Evolutionary conservation across 2,888 invertebrate genomes (phyloP).

Genomic region (Eupithecia subfuscata): DNA sequence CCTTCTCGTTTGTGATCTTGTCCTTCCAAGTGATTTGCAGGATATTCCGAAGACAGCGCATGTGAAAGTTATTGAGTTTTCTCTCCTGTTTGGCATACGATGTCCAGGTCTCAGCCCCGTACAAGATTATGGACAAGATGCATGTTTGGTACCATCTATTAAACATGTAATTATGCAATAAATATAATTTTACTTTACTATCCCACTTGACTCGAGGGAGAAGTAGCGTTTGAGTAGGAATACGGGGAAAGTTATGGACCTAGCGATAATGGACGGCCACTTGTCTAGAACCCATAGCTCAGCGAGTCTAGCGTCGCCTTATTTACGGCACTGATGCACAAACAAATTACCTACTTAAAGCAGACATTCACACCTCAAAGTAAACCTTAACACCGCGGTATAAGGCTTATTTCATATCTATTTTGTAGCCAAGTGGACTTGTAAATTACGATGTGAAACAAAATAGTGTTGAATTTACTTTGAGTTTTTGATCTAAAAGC

Average conservation of each 20-base stretch:
- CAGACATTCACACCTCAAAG: constrained; percentile 5
- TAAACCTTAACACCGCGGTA: constrained; percentile 1
- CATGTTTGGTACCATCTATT: too few species aligned
- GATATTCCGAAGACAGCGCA: too few species aligned
- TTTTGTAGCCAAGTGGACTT: background rate
- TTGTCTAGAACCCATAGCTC: constrained; percentile 4
- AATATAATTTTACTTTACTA: too few species aligned
- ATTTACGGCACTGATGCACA: constrained; percentile 55
- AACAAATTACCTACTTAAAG: constrained; percentile 52
- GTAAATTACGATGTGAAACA: constrained; percentile 8
- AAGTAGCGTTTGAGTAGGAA: too few species aligned
- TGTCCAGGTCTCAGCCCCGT: too few species aligned
- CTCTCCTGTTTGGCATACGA: too few species aligned
- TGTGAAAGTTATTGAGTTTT: too few species aligned
- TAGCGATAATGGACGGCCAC: background rate
- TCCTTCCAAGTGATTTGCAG: too few species aligned
- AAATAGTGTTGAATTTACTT: constrained; percentile 5
- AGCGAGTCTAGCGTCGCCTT: constrained; percentile 43
- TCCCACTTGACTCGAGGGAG: too few species aligned
- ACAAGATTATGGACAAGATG: too few species aligned
- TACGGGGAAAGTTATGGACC: background rate
- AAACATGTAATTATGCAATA: too few species aligned
- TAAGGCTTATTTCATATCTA: background rate
- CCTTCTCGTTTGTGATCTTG: too few species aligned
- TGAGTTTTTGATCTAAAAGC: constrained; percentile 5